Percentiles rank a stretch among this genome's conserved stretches.
Evolutionary conservation across 1,140 invertebrate genomes (phyloP).

Genomic region (Calliphora vicina): DNA sequence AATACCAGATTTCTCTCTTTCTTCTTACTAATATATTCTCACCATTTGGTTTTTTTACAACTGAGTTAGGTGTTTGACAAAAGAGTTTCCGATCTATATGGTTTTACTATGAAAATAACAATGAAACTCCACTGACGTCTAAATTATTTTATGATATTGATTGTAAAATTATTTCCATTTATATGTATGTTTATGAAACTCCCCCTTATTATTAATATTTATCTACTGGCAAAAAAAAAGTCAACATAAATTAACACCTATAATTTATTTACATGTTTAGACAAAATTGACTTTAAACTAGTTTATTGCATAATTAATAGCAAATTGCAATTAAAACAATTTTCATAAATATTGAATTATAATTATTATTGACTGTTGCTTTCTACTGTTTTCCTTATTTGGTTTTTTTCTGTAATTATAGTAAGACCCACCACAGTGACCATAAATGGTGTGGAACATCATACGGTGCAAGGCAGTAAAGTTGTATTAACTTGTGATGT

Average conservation of each 20-base stretch:
- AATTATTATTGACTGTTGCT: background rate
- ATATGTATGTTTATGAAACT: too few relatives aligned
- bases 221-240: too few relatives aligned
- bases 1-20: too few relatives aligned
- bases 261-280: background rate
- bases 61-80: too few relatives aligned
- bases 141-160: too few relatives aligned
- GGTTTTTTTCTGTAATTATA: slow-evolving; percentile 53
- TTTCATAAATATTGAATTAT: background rate
- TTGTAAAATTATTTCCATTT: too few relatives aligned
- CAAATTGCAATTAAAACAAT: background rate
- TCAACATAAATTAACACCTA: background rate
- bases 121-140: too few relatives aligned
- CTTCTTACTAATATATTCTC: too few relatives aligned
- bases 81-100: too few relatives aligned
- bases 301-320: background rate
- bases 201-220: too few relatives aligned
- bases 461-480: slow-evolving; percentile 79
- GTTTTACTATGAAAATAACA: too few relatives aligned
- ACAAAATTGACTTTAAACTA: background rate
- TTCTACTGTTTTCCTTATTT: background rate
- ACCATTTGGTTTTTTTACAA: too few relatives aligned
- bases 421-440: slow-evolving; percentile 80
- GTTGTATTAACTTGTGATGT: slow-evolving; percentile 78
- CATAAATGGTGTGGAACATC: slow-evolving; percentile 75